Percentiles rank a stretch among this genome's conserved stretches.
phyloP scores from a whole-genome alignment of 2,113 vertebrate genomes.

The Euleptes europaea region DNA sequence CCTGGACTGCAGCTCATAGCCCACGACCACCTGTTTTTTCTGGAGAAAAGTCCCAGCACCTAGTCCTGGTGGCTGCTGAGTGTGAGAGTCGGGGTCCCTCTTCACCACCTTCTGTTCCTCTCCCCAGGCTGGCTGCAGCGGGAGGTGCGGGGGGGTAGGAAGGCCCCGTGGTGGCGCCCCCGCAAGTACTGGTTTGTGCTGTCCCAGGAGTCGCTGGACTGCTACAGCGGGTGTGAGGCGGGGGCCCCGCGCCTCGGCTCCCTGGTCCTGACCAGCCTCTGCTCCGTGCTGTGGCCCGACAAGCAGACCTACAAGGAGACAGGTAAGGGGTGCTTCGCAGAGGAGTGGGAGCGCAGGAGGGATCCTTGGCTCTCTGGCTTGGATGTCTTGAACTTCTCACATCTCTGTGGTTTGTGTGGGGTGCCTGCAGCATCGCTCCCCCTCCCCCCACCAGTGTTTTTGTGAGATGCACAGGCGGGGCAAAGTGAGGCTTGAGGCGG shows the following conservation, averaged over 20 bases:
- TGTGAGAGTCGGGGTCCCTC: not conserved
- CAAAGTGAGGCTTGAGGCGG: too few relatives aligned
- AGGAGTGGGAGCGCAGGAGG: not conserved
- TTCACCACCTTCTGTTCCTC: not conserved
- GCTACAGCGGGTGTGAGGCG: conserved; percentile 87
- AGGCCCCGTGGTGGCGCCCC: conserved; percentile 86
- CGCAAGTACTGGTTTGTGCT: conserved; percentile 95
- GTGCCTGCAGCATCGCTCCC: too few relatives aligned
- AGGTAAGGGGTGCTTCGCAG: conserved; percentile 66
- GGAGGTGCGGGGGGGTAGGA: conserved; percentile 81
- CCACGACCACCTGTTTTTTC: not conserved
- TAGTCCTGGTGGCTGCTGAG: not conserved
- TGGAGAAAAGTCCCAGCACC: not conserved
- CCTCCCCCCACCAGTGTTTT: not conserved
- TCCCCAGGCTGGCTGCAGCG: conserved; percentile 92
- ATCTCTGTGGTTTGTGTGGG: not conserved
- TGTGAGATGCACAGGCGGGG: not conserved
- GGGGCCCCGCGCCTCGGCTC: conserved; percentile 86
- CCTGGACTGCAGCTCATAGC: not conserved
- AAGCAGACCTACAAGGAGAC: conserved; percentile 93
- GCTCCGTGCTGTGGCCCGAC: conserved; percentile 93
- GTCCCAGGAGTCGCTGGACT: conserved; percentile 91
- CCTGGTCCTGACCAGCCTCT: conserved; percentile 93
- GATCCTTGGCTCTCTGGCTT: not conserved
- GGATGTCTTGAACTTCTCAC: not conserved